Base-by-base conservation (phyloP, 1,140 invertebrate species). In the Eciton burchellii region DNA sequence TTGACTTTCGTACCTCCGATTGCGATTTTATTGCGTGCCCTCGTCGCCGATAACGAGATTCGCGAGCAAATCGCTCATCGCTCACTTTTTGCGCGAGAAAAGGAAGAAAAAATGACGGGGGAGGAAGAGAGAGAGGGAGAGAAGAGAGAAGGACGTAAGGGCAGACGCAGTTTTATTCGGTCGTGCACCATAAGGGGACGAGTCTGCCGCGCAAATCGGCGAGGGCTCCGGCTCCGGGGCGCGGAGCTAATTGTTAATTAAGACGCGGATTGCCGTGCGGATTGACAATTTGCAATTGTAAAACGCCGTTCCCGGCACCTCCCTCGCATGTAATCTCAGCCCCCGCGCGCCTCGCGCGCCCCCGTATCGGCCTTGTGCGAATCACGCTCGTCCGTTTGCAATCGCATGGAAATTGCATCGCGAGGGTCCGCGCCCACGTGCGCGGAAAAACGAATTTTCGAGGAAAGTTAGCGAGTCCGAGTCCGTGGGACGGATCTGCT, bases 281-380 rank as follows among this genome's bases (percentile, higher is more conserved):
- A 92, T 92, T 91, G 91, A 86, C 91, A 91, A 92, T 92, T 89
- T 91, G 83, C 85, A 87, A 87, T 73, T 65, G 83, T 89, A 88
- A 90, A 89, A 86, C 84, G n/a, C 79, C 43, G 82, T 65, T 70
- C 43, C 35, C 35, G 35, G 6, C 35, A 6, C 35, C 35, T 35
- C n/a, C n/a, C 76, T 79, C 73, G 11, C 57, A 47, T 62, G 83
- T 88, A 88, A 90, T 83, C 83, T 83, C 71, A 68, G 87, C 68
- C 6, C 35, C 6, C 35, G 35, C 35, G 35, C 35, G 35, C 35
- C 35, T 35, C 82, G 52, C 54, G n/a, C n/a, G n/a, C n/a, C n/a
- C n/a, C 24, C 26, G 35, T n/a, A 68, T 65, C 73, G 84, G 79
- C 49, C 68, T n/a, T n/a, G 54, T 89, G 82, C 87, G 84, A 86